phyloP scores from a whole-genome alignment of 2,888 invertebrate species.

The Parnassius glacialis region DNA sequence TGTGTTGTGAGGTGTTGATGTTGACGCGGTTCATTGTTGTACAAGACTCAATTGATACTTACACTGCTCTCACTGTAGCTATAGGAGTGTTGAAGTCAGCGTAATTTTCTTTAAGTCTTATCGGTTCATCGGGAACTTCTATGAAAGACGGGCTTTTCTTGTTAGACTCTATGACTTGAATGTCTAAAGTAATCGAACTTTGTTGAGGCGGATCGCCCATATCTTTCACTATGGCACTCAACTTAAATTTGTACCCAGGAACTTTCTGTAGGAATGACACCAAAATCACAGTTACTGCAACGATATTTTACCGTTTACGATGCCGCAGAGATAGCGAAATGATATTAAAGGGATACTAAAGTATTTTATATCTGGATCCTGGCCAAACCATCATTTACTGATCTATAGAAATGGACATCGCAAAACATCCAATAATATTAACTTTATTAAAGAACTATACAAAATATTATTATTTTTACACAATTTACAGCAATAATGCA shows the following conservation, averaged over 20 bases:
- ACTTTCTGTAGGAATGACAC: constrained; percentile 70
- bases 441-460: constrained; percentile 13
- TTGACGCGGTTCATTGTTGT: not conserved
- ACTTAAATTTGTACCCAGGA: constrained; percentile 83
- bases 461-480: constrained; percentile 6
- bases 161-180: constrained; percentile 92
- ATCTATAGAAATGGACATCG: constrained; percentile 22
- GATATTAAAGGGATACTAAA: constrained; percentile 25
- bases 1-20: not conserved
- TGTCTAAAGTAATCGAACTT: constrained; percentile 88
- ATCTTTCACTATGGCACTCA: constrained; percentile 89
- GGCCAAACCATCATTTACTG: constrained; percentile 22
- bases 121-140: constrained; percentile 80
- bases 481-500: not conserved
- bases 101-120: constrained; percentile 87
- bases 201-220: constrained; percentile 84
- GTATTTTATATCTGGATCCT: constrained; percentile 26
- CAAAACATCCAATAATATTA: constrained; percentile 22
- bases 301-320: constrained; percentile 25
- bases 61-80: constrained; percentile 86
- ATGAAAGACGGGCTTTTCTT: constrained; percentile 91
- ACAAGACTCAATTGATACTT: constrained; percentile 57
- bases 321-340: constrained; percentile 23
- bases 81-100: constrained; percentile 86
- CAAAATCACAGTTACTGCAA: constrained; percentile 26